A percentile compares a stretch with the other conserved stretches of the same genome.
Conservation (phyloP, 2,888 invertebrate species). For the Mimachlamys varia region DNA sequence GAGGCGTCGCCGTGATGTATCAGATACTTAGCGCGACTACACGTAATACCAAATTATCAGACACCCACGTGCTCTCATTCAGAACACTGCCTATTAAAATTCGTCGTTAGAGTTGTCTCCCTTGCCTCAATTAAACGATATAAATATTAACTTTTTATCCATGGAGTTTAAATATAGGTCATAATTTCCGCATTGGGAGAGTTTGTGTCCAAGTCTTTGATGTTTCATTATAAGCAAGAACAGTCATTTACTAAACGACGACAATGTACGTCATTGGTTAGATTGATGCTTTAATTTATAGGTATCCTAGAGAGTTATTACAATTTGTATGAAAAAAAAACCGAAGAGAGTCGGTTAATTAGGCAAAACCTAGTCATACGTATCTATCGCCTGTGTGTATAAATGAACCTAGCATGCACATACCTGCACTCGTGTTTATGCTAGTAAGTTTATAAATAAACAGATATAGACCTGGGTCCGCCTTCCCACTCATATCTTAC, state of each 20-base stretch:
- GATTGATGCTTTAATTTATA: background rate
- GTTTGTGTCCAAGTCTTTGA: no score
- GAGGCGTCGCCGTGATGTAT: constrained; percentile 15
- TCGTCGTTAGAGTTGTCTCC: constrained; percentile 15
- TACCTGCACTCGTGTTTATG: background rate
- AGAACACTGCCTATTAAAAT: background rate
- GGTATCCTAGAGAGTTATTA: background rate
- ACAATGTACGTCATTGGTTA: background rate
- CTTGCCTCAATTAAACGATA: background rate
- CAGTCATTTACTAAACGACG: no score
- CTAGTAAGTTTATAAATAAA: background rate
- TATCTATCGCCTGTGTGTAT: background rate
- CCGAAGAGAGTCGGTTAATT: background rate
- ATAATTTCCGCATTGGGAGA: no score
- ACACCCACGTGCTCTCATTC: background rate
- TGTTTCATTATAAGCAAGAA: no score
- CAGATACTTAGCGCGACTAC: background rate
- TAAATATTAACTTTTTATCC: background rate
- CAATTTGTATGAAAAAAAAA: background rate
- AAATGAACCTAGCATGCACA: background rate
- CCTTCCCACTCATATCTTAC: background rate
- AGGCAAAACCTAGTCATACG: background rate
- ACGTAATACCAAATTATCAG: background rate
- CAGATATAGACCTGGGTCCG: background rate
- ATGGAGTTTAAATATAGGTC: background rate